Conservation (phyloP, 2,888 invertebrate genomes). For the Dasypogon diadema region DNA sequence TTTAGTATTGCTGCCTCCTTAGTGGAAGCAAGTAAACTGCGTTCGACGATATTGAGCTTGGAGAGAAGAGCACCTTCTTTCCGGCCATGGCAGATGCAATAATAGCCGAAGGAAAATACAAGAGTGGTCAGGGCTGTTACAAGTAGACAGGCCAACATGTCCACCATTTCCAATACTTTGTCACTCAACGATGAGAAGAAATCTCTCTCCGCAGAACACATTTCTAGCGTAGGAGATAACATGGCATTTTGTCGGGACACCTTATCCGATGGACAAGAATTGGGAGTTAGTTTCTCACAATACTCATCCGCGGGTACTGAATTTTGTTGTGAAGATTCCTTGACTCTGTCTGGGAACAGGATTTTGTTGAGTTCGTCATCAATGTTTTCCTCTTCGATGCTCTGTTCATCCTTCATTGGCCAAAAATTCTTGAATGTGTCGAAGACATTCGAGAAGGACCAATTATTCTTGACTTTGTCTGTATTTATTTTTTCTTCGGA, state of each 20-base stretch:
- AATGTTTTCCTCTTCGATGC: slow-evolving; percentile 12
- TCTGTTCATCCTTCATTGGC: slow-evolving; percentile 53
- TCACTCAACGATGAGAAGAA: slow-evolving; percentile 61
- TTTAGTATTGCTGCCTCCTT: slow-evolving; percentile 77
- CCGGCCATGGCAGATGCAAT: slow-evolving; percentile 81
- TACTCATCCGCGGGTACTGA: slow-evolving; percentile 57
- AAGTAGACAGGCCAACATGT: slow-evolving; percentile 72
- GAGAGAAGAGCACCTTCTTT: slow-evolving; percentile 79
- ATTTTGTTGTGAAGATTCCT: not conserved
- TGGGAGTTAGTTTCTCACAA: slow-evolving; percentile 60
- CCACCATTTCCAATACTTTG: slow-evolving; percentile 66
- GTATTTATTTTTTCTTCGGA: slow-evolving; percentile 1
- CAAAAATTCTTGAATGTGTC: slow-evolving; percentile 65
- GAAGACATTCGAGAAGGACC: slow-evolving; percentile 65
- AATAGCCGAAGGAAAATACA: slow-evolving; percentile 81
- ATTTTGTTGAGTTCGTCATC: slow-evolving; percentile 61
- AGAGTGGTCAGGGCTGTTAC: slow-evolving; percentile 80
- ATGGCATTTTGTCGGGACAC: not conserved
- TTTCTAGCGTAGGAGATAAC: not conserved
- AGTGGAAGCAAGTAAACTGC: slow-evolving; percentile 72
- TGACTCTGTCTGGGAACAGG: slow-evolving; percentile 59
- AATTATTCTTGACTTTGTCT: slow-evolving; percentile 55
- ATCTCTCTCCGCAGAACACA: slow-evolving; percentile 57
- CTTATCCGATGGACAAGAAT: slow-evolving; percentile 57
- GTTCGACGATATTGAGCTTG: slow-evolving; percentile 75